Evolutionary conservation across 2,113 vertebrate species (phyloP), one percentile per base, ranked within the genome.

Genomic region (Pitta sordida): DNA sequence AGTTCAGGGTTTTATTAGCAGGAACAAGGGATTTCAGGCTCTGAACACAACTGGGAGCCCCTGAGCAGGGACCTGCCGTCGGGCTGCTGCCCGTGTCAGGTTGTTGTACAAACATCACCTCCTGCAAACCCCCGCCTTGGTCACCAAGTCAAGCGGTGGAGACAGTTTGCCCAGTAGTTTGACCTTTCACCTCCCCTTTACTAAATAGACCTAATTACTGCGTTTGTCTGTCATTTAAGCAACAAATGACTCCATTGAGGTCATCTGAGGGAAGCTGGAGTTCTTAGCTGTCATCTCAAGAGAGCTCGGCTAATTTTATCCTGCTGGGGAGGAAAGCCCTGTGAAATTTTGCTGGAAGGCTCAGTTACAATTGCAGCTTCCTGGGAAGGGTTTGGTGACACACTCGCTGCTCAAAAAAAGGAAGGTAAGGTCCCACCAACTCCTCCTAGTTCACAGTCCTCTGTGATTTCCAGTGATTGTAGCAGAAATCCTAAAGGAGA

Each of bases 181-280:
- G 98, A 98, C 98, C 98, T 98, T 97, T 98, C 98, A 98, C 98
- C 98, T 97, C 97, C 97, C 96, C 98, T 96, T 97, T 96, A 91
- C 98, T 98, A 98, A 99, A 98, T 98, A 98, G 97, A 98, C 97
- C 98, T 98, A 98, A 99, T 98, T 98, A 98, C 98, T 98, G 98
- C 98, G 96, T 99, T 98, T 98, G 98, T 98, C 98, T 99, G 98
- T 99, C 98, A 98, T 98, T 98, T 97, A 97, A 97, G 98, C 98
- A 97, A 98, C 98, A 98, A 98, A 98, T 98, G 98, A 99, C 98
- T 98, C 97, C 98, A 95, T 97, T 98, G 97, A 98, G 98, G 98
- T 97, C 97, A 91, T 63, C 88, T 78, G 77, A 95, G 96, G 96
- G 96, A 97, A 97, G 96, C 90, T 89, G 65, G 78, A 62, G 85